Conservation (phyloP, 1,140 invertebrate species). For the Heliconius congener region DNA sequence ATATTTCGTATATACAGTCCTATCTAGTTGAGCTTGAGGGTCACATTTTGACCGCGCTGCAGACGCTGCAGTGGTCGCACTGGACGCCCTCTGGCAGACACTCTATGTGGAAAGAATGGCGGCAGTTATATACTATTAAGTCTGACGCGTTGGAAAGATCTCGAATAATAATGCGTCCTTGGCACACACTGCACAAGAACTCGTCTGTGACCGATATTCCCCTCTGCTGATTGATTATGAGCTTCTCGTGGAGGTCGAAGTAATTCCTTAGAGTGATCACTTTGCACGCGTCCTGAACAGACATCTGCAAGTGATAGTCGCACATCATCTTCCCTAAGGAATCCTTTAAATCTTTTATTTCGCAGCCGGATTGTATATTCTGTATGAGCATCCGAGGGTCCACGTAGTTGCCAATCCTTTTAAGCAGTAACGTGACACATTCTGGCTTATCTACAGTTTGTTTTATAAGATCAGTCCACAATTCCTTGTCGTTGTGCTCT, state of each 20-base stretch:
- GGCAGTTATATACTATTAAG: slow-evolving; percentile 92
- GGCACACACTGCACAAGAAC: slow-evolving; percentile 89
- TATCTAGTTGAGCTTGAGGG: slow-evolving; percentile 34
- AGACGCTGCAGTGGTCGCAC: slow-evolving; percentile 83
- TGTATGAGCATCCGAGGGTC: slow-evolving; percentile 94
- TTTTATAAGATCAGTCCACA: slow-evolving; percentile 97
- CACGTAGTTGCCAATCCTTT: slow-evolving; percentile 88
- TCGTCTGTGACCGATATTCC: slow-evolving; percentile 88
- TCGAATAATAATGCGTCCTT: slow-evolving; percentile 86
- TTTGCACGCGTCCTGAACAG: slow-evolving; percentile 93
- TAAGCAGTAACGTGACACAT: slow-evolving; percentile 82
- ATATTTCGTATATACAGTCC: slow-evolving; percentile 35
- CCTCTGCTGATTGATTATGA: slow-evolving; percentile 89
- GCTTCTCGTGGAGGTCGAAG: slow-evolving; percentile 92
- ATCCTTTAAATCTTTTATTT: slow-evolving; percentile 94
- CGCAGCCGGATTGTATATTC: slow-evolving; percentile 90
- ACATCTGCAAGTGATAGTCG: slow-evolving; percentile 96
- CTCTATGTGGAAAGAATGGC: slow-evolving; percentile 93
- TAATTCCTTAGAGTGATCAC: slow-evolving; percentile 94
- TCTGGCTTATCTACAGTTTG: slow-evolving; percentile 94
- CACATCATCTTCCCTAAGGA: slow-evolving; percentile 97
- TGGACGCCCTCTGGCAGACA: slow-evolving; percentile 84
- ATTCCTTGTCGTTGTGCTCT: slow-evolving; percentile 95
- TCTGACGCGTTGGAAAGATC: slow-evolving; percentile 85
- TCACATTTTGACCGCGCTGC: slow-evolving; percentile 81